Percentiles rank a stretch among this genome's conserved stretches.
phyloP scores from a whole-genome alignment of 2,797 vertebrate genomes.

The Neoniphon sammara region DNA sequence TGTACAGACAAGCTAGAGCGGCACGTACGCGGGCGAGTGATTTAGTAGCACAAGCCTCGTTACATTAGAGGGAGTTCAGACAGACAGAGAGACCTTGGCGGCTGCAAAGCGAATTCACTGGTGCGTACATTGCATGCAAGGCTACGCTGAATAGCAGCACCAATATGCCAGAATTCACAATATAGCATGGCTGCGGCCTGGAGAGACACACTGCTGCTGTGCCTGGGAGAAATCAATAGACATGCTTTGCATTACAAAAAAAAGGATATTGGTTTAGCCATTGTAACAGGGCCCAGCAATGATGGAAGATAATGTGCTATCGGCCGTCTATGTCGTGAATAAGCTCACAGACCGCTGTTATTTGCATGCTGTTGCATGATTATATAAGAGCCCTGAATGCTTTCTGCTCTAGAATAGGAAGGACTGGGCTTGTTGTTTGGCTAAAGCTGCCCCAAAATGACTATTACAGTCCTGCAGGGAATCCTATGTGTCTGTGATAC shows the following conservation, averaged over 20 bases:
- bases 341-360: neutral
- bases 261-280: constrained; percentile 17
- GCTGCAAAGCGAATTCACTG: constrained; percentile 11
- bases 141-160: constrained; percentile 36
- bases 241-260: constrained; percentile 54
- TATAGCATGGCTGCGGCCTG: constrained; percentile 49
- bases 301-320: constrained; percentile 20
- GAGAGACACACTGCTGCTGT: constrained; percentile 17
- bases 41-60: constrained; percentile 34
- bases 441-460: constrained; percentile 35
- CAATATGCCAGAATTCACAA: constrained; percentile 50
- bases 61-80: constrained; percentile 4
- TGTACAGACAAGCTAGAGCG: neutral
- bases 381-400: constrained; percentile 57
- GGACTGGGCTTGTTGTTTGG: constrained; percentile 23
- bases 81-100: constrained; percentile 10
- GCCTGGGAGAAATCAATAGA: constrained; percentile 56
- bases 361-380: constrained; percentile 35
- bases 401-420: constrained; percentile 36
- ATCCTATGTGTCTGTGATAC: no score
- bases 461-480: neutral
- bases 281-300: constrained; percentile 11
- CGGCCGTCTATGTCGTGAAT: constrained; percentile 3
- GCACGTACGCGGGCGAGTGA: constrained; percentile 6
- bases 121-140: constrained; percentile 40